Conservation (phyloP, 2,113 vertebrate species). For the Lamprotornis superbus region DNA sequence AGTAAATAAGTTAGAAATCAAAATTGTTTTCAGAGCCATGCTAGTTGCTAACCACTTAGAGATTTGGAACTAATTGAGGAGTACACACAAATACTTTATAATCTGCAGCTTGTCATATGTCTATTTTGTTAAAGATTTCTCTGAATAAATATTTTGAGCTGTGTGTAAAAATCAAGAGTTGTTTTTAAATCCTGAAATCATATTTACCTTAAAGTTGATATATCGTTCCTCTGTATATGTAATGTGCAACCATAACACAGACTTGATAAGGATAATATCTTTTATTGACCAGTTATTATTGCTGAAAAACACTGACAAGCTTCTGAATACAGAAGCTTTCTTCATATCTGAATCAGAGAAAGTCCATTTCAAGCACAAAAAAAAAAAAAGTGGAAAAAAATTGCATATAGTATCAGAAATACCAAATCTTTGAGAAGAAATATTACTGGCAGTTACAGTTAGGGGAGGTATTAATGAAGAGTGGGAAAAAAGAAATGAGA, state of each 20-base stretch:
- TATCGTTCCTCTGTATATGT: background rate
- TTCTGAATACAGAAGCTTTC: background rate
- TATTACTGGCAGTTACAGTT: background rate
- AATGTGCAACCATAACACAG: background rate
- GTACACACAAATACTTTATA: background rate
- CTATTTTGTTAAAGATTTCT: background rate
- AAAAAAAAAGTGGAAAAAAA: background rate
- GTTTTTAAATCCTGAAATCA: background rate
- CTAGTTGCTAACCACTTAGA: background rate
- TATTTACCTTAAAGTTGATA: background rate
- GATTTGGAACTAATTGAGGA: background rate
- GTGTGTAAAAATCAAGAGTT: background rate
- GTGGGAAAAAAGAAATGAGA: background rate
- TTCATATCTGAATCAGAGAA: background rate
- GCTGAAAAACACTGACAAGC: background rate
- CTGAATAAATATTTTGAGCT: background rate
- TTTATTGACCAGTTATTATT: background rate
- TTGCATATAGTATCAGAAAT: background rate
- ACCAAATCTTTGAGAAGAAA: background rate
- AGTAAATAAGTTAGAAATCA: slow-evolving; percentile 22
- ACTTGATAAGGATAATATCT: background rate
- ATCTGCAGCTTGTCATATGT: background rate
- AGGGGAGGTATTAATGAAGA: background rate
- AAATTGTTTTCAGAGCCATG: background rate
- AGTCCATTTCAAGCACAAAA: background rate